Conservation (phyloP, 2,797 vertebrate species). For the Helicolenus hilgendorfi region DNA sequence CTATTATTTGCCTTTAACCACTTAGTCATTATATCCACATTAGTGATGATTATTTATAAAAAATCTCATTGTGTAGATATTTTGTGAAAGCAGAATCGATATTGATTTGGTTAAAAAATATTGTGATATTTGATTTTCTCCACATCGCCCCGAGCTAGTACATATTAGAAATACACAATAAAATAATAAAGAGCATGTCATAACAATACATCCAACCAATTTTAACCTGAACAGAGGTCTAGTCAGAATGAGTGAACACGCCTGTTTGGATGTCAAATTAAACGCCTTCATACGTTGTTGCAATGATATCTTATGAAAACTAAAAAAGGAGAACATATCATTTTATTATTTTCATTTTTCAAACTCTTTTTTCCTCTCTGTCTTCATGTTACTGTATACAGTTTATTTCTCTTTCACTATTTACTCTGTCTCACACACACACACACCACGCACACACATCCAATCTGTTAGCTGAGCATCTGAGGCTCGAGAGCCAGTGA, state of each 20-base stretch:
- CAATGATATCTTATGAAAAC: background rate
- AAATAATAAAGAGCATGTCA: too few relatives aligned
- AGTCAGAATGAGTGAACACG: background rate
- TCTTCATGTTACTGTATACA: background rate
- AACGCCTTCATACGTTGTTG: background rate
- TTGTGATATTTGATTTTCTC: too few relatives aligned
- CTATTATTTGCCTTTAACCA: too few relatives aligned
- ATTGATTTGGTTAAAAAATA: too few relatives aligned
- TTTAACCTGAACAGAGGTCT: background rate
- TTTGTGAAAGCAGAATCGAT: too few relatives aligned
- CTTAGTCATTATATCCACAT: too few relatives aligned
- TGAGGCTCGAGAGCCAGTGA: slow-evolving; percentile 47
- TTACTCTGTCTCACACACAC: too few relatives aligned
- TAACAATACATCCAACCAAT: too few relatives aligned
- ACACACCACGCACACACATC: background rate
- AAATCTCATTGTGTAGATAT: too few relatives aligned
- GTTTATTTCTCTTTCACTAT: background rate
- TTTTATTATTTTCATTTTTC: background rate
- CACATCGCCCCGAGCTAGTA: too few relatives aligned
- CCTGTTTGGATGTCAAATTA: background rate
- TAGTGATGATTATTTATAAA: too few relatives aligned
- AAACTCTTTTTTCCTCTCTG: background rate
- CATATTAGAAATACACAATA: too few relatives aligned
- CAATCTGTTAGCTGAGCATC: slow-evolving; percentile 54
- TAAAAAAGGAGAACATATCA: background rate